phyloP scores from a whole-genome alignment of 53 echinoderm and acorn worm genomes.

The Pentamera pediparva region DNA sequence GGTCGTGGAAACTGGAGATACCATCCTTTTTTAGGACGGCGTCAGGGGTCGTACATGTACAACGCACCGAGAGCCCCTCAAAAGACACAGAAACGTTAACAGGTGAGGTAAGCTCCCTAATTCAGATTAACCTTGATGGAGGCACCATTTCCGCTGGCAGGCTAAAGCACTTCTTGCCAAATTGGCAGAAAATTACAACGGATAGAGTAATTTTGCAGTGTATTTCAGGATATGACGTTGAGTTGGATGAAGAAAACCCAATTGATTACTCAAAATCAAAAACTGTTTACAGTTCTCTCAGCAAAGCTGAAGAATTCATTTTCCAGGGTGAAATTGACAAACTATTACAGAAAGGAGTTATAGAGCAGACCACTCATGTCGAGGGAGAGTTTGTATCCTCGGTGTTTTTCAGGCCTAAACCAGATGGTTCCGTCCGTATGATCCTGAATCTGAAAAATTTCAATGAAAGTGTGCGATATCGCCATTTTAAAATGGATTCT shows the following conservation, averaged over 20 bases:
- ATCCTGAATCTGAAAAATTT: slow-evolving; percentile 25
- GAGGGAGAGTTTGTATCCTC: slow-evolving; percentile 4
- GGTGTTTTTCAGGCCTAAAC: neutral
- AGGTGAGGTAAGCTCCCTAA: slow-evolving; percentile 5
- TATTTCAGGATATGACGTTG: slow-evolving; percentile 7
- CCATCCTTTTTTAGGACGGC: slow-evolving; percentile 8
- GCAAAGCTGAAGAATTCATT: neutral
- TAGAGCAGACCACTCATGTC: neutral
- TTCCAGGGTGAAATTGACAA: slow-evolving; percentile 5
- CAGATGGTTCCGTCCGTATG: slow-evolving; percentile 5
- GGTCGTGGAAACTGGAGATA: neutral
- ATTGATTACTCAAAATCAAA: neutral
- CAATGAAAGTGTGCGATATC: slow-evolving; percentile 13
- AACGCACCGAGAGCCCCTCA: neutral
- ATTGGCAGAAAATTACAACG: neutral
- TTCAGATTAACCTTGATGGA: neutral
- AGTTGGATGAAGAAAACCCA: slow-evolving; percentile 6
- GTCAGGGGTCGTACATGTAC: neutral
- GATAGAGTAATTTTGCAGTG: neutral
- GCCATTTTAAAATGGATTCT: slow-evolving; percentile 26
- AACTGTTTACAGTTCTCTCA: neutral
- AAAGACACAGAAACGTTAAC: slow-evolving; percentile 1
- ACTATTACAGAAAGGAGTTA: neutral
- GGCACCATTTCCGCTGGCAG: neutral
- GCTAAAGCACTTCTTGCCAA: neutral